Conservation (phyloP, 2,888 invertebrate genomes). For the Xanthia icteritia region DNA sequence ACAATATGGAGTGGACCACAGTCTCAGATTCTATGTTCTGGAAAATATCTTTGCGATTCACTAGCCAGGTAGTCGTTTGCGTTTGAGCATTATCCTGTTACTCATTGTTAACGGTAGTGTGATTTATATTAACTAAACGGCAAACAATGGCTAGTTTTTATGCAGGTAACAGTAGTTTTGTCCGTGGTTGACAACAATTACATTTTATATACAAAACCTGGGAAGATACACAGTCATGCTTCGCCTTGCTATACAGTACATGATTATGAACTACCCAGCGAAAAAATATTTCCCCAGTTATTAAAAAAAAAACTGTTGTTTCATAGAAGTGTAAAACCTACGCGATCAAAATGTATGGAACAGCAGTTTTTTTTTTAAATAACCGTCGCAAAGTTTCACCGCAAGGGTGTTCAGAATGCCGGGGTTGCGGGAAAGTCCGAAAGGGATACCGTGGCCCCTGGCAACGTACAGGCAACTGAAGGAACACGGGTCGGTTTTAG, state of each 20-base stretch:
- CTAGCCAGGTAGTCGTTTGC: neutral
- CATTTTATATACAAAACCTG: constrained; percentile 10
- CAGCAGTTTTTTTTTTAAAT: too few species aligned
- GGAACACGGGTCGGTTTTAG: too few species aligned
- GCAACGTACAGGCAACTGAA: too few species aligned
- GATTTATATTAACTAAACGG: constrained; percentile 4
- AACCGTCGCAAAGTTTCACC: too few species aligned
- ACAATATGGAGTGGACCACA: neutral
- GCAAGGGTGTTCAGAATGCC: too few species aligned
- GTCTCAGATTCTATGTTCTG: neutral
- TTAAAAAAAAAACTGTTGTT: too few species aligned
- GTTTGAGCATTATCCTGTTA: constrained; percentile 17
- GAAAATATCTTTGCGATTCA: neutral
- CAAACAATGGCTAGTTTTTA: constrained; percentile 31
- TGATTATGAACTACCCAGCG: too few species aligned
- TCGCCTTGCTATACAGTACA: neutral
- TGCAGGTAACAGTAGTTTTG: constrained; percentile 32
- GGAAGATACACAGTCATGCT: neutral
- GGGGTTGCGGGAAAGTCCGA: too few species aligned
- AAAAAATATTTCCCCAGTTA: too few species aligned
- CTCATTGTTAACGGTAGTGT: constrained; percentile 30
- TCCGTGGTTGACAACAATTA: constrained; percentile 19
- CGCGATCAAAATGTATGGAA: too few species aligned
- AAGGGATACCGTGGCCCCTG: too few species aligned
- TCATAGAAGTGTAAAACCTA: too few species aligned